A percentile compares a stretch with the other conserved stretches of the same genome.
Conservation (phyloP, 2,113 vertebrate genomes). For the Indri indri region DNA sequence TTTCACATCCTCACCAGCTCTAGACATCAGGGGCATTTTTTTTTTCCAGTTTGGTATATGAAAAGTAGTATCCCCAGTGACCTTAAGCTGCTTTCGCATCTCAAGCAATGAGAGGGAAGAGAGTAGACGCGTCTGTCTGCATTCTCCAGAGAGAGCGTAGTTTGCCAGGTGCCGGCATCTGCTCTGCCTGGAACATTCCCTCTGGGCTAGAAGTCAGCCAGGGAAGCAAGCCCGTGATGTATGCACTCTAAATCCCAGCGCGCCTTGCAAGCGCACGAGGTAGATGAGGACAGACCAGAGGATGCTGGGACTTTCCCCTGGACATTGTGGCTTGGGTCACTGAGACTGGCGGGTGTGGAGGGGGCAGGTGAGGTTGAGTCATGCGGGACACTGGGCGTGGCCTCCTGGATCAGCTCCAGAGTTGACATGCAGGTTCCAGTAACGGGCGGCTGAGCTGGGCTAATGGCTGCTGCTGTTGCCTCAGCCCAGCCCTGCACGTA, state of each 20-base stretch:
- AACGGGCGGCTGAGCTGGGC: constrained; percentile 66
- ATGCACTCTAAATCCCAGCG: constrained; percentile 10
- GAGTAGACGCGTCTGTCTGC: not conserved
- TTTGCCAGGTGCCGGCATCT: not conserved
- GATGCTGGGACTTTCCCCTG: constrained; percentile 43
- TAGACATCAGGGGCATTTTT: no score
- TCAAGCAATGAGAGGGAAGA: not conserved
- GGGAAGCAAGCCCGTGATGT: no score
- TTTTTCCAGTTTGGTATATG: not conserved
- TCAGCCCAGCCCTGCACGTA: constrained; percentile 44
- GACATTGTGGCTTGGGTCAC: not conserved
- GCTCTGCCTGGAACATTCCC: not conserved
- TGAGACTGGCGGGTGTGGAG: constrained; percentile 39
- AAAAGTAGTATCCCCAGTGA: not conserved
- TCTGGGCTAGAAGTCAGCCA: not conserved
- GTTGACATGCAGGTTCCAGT: constrained; percentile 70
- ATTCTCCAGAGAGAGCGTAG: accelerated
- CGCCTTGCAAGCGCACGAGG: not conserved
- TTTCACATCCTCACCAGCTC: not conserved
- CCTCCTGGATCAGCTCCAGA: constrained; percentile 66
- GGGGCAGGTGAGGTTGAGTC: constrained; percentile 74
- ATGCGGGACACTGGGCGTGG: constrained; percentile 57
- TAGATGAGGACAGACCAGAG: not conserved
- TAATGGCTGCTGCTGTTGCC: constrained; percentile 51
- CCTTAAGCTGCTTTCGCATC: no score